A percentile compares a stretch with the other conserved stretches of the same genome.
Evolutionary conservation across 2,113 vertebrate genomes (phyloP).

Genomic region (Peromyscus maniculatus): DNA sequence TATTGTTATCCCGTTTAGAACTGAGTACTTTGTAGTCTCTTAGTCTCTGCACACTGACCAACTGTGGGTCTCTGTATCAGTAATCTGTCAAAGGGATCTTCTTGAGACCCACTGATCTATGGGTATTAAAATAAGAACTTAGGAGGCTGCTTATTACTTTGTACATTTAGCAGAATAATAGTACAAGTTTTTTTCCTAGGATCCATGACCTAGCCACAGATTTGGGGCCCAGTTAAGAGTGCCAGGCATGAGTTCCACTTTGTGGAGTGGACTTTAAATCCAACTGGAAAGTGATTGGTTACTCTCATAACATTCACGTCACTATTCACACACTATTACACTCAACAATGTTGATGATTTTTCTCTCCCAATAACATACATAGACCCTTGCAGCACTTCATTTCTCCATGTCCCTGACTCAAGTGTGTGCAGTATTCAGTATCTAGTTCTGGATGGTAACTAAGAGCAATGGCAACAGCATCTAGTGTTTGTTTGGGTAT

Average conservation of each 20-base stretch:
- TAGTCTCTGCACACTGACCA: neutral
- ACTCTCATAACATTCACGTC: neutral
- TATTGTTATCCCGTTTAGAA: neutral
- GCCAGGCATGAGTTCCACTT: neutral
- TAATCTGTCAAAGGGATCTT: neutral
- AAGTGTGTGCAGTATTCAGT: neutral
- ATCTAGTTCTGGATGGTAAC: neutral
- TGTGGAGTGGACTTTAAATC: neutral
- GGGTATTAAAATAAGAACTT: neutral
- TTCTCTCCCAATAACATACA: neutral
- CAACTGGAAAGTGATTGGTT: neutral
- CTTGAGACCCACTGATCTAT: neutral
- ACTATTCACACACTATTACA: neutral
- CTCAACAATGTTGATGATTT: neutral
- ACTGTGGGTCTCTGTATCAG: neutral
- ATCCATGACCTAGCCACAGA: neutral
- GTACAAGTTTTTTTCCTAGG: neutral
- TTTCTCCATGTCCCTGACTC: neutral
- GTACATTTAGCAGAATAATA: neutral
- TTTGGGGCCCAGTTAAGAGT: neutral
- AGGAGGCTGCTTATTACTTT: neutral
- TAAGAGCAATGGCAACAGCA: neutral
- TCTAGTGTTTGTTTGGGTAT: neutral
- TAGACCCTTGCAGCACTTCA: neutral
- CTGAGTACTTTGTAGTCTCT: neutral